A percentile compares a stretch with the other conserved stretches of the same genome.
These are phyloP conservation scores for Pomatostomus ruficeps DNA, from an alignment of 2,113 vertebrate species.

Conservation along the genomic window DNA sequence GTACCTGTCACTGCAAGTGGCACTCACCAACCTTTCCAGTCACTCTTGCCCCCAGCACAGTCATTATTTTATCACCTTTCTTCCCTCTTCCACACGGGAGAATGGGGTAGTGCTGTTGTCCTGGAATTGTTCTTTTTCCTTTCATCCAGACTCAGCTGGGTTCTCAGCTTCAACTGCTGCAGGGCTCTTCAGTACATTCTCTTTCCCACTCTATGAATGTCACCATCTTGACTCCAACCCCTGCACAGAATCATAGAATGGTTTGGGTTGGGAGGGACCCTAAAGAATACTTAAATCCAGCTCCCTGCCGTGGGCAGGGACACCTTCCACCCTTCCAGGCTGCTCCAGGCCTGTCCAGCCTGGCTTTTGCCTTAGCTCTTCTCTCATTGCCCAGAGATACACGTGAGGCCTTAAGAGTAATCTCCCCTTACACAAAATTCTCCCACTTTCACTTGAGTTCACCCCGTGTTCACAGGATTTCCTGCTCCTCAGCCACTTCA, in stretches of 20 bases:
- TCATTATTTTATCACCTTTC: not conserved
- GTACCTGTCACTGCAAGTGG: not conserved
- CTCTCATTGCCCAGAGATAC: fast-evolving
- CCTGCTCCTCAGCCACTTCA: not conserved
- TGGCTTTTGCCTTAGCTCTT: not conserved
- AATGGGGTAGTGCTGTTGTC: too few species aligned
- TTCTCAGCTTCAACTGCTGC: not conserved
- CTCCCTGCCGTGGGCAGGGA: not conserved
- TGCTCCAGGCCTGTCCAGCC: fast-evolving
- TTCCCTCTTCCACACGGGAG: not conserved
- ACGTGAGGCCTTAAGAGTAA: not conserved
- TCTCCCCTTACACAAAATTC: not conserved
- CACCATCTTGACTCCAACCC: not conserved
- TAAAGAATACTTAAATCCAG: not conserved
- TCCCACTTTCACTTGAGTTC: not conserved
- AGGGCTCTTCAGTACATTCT: not conserved
- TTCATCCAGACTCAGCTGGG: not conserved
- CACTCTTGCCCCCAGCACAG: too few species aligned
- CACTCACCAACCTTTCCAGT: not conserved
- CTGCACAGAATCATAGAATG: not conserved
- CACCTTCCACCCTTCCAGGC: not conserved
- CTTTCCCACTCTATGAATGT: not conserved
- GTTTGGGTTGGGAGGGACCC: not conserved
- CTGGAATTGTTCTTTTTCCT: not conserved
- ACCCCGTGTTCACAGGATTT: not conserved